Conservation (phyloP, 2,113 vertebrate genomes). For the Papio anubis region DNA sequence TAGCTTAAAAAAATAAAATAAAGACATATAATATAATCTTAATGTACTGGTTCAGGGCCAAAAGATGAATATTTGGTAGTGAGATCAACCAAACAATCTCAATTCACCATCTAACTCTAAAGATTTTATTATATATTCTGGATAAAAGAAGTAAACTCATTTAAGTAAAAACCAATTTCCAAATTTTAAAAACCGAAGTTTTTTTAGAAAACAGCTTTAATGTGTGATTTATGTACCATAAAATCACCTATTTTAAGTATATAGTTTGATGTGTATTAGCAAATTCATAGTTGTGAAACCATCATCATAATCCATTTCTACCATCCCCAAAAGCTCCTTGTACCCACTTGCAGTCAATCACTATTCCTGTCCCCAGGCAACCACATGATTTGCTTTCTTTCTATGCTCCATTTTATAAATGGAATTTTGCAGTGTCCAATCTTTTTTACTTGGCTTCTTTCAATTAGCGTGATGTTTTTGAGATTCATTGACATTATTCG, state of each 20-base stretch:
- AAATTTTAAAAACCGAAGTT: not conserved
- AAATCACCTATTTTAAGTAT: not conserved
- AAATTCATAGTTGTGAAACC: not conserved
- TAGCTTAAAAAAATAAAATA: not conserved
- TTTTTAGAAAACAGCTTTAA: not conserved
- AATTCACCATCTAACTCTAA: conserved; percentile 13
- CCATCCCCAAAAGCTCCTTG: not conserved
- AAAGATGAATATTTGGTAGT: not conserved
- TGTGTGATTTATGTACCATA: not conserved
- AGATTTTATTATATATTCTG: conserved; percentile 9
- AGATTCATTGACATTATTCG: not conserved
- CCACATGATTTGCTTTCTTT: not conserved
- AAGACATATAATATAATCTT: not conserved
- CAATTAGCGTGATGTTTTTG: not conserved
- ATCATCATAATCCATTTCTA: not conserved
- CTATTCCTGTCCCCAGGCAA: not conserved
- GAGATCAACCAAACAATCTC: conserved; percentile 34
- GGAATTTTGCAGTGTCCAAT: not conserved
- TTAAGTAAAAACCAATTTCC: not conserved
- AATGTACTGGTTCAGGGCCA: not conserved
- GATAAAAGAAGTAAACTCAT: not conserved
- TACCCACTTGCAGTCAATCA: not conserved
- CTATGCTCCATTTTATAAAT: not conserved
- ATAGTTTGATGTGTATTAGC: not conserved
- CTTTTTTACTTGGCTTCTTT: conserved; percentile 4